Evolutionary conservation across 1,140 invertebrate genomes (phyloP).

Genomic region (Diabrotica virgifera): DNA sequence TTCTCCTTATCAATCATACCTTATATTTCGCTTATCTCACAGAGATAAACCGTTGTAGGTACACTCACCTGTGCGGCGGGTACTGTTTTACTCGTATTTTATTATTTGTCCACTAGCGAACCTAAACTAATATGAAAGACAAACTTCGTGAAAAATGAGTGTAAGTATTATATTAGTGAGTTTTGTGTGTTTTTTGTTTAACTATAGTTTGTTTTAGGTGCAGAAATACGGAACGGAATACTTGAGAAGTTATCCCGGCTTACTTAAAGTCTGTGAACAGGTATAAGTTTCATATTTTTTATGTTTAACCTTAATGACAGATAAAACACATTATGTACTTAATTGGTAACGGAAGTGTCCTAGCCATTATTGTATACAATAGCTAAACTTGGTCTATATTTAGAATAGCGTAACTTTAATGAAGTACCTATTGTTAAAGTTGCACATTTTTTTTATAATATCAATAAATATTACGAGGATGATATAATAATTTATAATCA

Average conservation of each 20-base stretch:
- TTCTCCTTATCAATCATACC: too few species aligned
- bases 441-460: background rate
- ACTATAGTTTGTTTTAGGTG: background rate
- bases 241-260: conserved; percentile 7
- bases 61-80: too few species aligned
- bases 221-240: conserved; percentile 7
- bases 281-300: background rate
- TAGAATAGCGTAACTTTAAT: too few species aligned
- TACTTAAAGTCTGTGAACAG: conserved; percentile 5
- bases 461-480: background rate
- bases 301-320: background rate
- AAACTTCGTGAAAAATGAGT: conserved; percentile 8
- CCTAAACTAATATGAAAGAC: too few species aligned
- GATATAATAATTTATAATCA: background rate
- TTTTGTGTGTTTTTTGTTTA: background rate
- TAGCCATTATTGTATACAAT: too few species aligned
- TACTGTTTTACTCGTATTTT: too few species aligned
- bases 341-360: too few species aligned
- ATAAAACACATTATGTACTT: too few species aligned
- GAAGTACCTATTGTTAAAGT: background rate
- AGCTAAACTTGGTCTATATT: too few species aligned
- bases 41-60: too few species aligned
- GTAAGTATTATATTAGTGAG: background rate
- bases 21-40: too few species aligned
- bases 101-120: too few species aligned